Conservation (phyloP, 2,888 invertebrate species). For the Xanthorhoe designata region DNA sequence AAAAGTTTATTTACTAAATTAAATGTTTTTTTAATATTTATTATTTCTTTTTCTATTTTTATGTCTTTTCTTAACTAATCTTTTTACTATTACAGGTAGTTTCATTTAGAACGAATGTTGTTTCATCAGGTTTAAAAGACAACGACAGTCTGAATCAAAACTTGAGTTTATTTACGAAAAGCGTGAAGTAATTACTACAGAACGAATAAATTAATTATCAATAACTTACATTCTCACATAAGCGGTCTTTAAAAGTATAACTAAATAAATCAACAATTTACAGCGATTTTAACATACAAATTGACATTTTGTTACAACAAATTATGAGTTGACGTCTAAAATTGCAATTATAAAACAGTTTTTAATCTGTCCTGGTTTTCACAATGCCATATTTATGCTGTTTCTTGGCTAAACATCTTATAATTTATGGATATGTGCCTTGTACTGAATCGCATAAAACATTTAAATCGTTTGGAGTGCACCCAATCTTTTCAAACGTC, state of each 20-base stretch:
- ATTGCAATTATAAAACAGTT: neutral
- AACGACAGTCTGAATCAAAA: neutral
- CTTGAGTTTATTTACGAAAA: neutral
- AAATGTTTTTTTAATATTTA: no score
- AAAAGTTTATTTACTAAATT: no score
- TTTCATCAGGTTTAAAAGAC: neutral
- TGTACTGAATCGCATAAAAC: no score
- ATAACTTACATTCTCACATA: neutral
- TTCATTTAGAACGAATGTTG: no score
- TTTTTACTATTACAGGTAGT: no score
- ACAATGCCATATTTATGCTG: no score
- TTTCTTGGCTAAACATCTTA: no score
- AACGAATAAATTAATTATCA: neutral
- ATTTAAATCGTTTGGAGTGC: no score
- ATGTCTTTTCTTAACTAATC: no score
- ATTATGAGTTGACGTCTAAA: neutral
- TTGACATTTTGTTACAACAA: conserved; percentile 9
- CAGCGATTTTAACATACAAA: conserved; percentile 18
- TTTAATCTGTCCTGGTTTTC: neutral
- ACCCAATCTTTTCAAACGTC: no score
- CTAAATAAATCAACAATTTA: conserved; percentile 10
- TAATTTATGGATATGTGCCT: no score
- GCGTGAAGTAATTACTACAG: neutral
- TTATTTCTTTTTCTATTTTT: no score
- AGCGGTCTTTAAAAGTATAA: neutral